phyloP scores from a whole-genome alignment of 2,113 vertebrate species.

The Bettongia penicillata region DNA sequence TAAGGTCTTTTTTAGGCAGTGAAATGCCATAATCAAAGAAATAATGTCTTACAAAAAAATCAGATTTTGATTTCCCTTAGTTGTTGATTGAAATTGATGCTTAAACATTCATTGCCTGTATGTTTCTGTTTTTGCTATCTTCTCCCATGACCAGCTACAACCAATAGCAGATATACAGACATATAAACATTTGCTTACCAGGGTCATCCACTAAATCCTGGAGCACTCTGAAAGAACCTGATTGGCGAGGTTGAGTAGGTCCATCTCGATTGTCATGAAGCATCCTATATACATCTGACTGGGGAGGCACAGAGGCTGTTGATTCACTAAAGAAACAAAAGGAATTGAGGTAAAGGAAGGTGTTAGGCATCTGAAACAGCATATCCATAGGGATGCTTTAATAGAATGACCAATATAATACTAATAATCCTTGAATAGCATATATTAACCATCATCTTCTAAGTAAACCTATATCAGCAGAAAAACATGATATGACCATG shows the following conservation, averaged over 20 bases:
- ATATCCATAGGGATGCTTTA: neutral
- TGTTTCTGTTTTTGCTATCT: neutral
- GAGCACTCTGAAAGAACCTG: constrained; percentile 96
- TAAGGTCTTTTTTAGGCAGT: neutral
- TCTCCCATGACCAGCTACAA: constrained; percentile 4
- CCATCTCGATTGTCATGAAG: constrained; percentile 89
- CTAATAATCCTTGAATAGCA: neutral
- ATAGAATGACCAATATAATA: neutral
- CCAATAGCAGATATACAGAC: neutral
- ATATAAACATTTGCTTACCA: constrained; percentile 82
- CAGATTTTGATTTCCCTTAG: neutral
- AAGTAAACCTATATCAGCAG: neutral
- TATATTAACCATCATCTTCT: neutral
- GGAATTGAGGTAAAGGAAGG: neutral
- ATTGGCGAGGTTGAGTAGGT: constrained; percentile 91
- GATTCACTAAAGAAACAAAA: constrained; percentile 83
- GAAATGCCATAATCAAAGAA: too few relatives aligned
- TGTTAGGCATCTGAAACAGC: neutral
- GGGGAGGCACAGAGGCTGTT: constrained; percentile 86
- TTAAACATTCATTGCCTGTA: neutral
- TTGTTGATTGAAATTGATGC: neutral
- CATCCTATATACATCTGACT: constrained; percentile 96
- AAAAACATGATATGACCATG: neutral
- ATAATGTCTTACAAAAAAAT: neutral
- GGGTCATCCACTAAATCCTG: constrained; percentile 94